Evolutionary conservation across 2,797 vertebrate genomes (phyloP).

Genomic region (Cynodonichthys magdalenae): DNA sequence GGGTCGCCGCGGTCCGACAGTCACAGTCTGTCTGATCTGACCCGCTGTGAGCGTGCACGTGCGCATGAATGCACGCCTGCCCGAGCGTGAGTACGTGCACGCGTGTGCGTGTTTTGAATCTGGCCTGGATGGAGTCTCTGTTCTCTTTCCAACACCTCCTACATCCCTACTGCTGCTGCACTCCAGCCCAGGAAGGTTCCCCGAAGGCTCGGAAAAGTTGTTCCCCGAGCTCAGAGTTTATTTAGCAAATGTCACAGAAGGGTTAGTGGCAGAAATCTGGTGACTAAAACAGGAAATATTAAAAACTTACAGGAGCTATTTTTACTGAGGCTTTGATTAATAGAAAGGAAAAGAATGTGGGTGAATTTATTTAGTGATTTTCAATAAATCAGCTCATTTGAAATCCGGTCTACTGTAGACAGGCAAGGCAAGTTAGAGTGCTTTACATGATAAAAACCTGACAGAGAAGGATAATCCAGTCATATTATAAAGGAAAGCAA

Average conservation of each 20-base stretch:
- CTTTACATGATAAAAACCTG: too few relatives aligned
- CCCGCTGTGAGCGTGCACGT: conserved; percentile 48
- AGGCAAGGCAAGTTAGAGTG: too few relatives aligned
- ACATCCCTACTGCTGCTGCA: conserved; percentile 62
- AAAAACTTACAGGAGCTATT: conserved; percentile 35
- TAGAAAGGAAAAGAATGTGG: conserved; percentile 37
- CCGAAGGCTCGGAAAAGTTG: conserved; percentile 47
- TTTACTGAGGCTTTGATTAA: conserved; percentile 42
- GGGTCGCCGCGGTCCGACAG: conserved; percentile 55
- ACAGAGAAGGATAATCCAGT: too few relatives aligned
- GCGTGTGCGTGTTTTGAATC: conserved; percentile 39
- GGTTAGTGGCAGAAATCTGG: conserved; percentile 15
- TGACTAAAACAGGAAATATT: conserved; percentile 21
- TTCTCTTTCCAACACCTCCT: conserved; percentile 69
- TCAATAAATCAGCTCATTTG: too few relatives aligned
- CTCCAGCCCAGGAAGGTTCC: conserved; percentile 56
- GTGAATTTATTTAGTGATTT: conserved; percentile 13
- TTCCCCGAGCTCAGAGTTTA: conserved; percentile 41
- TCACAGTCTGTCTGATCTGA: conserved; percentile 66
- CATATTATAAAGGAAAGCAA: too few relatives aligned
- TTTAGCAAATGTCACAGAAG: conserved; percentile 32
- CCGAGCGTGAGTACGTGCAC: conserved; percentile 20
- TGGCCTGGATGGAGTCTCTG: conserved; percentile 54
- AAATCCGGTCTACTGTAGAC: too few relatives aligned
- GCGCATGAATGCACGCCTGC: conserved; percentile 7